phyloP scores from a whole-genome alignment of 2,113 vertebrate species.

The Eira barbara region DNA sequence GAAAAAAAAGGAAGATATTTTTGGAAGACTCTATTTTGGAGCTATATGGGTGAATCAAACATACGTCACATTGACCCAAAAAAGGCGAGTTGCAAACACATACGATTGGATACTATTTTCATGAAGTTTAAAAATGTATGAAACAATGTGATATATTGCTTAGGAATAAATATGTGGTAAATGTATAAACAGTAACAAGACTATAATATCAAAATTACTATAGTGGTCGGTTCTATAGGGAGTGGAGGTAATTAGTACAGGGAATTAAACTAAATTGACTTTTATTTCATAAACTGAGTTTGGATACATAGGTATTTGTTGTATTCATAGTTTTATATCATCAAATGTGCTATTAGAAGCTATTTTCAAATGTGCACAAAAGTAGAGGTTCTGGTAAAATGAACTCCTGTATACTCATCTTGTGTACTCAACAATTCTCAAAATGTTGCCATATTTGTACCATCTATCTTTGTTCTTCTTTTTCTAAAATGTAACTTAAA shows the following conservation, averaged over 20 bases:
- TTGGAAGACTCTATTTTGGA: conserved; percentile 26
- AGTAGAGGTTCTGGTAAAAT: background rate
- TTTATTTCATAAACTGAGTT: background rate
- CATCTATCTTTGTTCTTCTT: background rate
- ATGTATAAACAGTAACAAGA: background rate
- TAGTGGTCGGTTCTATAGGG: background rate
- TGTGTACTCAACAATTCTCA: background rate
- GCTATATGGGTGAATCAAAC: background rate
- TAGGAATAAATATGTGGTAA: background rate
- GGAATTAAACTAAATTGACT: background rate
- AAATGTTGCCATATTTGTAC: background rate
- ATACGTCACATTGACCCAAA: background rate
- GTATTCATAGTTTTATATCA: background rate
- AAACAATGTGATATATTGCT: background rate
- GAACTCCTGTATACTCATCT: background rate
- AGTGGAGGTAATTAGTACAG: background rate
- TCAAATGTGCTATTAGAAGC: background rate
- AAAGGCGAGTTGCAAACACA: background rate
- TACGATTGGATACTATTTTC: background rate
- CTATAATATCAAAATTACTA: background rate
- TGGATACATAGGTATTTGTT: background rate
- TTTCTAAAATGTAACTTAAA: background rate
- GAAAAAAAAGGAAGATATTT: conserved; percentile 14
- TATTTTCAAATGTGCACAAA: background rate
- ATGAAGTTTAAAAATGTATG: background rate